Percentiles rank a stretch among this genome's conserved stretches.
These are phyloP conservation scores for Phytoseiulus persimilis DNA, from an alignment of 2,888 invertebrate species.

Conservation along the genomic window DNA sequence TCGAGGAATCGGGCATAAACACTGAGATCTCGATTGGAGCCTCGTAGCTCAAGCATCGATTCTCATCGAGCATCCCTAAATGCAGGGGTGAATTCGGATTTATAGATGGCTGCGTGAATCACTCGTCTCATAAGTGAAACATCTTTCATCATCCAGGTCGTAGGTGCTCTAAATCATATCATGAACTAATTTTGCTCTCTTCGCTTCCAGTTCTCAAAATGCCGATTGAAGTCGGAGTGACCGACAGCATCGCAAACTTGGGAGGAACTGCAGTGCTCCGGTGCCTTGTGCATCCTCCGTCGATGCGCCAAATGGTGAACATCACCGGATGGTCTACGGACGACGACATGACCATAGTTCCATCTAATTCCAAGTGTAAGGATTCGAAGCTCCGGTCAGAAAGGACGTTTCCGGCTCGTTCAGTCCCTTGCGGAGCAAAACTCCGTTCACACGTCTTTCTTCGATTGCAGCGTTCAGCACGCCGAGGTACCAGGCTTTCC, in stretches of 20 bases:
- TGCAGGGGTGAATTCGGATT: too few relatives aligned
- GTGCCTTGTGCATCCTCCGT: constrained; percentile 27
- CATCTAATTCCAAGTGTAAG: constrained; percentile 32
- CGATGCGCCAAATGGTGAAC: constrained; percentile 33
- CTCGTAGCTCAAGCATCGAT: too few relatives aligned
- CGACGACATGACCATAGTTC: constrained; percentile 36
- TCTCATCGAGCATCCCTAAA: too few relatives aligned
- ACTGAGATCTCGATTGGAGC: too few relatives aligned
- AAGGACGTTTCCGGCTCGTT: too few relatives aligned
- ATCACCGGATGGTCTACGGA: constrained; percentile 31
- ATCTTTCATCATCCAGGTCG: too few relatives aligned
- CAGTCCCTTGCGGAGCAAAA: too few relatives aligned
- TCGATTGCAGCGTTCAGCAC: constrained; percentile 27
- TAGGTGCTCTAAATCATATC: neutral
- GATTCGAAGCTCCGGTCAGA: neutral
- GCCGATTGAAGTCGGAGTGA: constrained; percentile 32
- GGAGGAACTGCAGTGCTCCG: constrained; percentile 29
- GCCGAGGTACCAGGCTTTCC: constrained; percentile 21
- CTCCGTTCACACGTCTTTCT: neutral
- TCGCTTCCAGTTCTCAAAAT: constrained; percentile 18
- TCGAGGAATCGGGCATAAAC: too few relatives aligned
- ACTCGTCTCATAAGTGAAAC: too few relatives aligned
- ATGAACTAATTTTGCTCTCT: neutral
- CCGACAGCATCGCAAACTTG: constrained; percentile 27
- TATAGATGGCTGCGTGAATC: too few relatives aligned